Conservation (phyloP, 30 jellyfish, hydroid and myxozoan genomes). For the Cassiopea andromeda region DNA sequence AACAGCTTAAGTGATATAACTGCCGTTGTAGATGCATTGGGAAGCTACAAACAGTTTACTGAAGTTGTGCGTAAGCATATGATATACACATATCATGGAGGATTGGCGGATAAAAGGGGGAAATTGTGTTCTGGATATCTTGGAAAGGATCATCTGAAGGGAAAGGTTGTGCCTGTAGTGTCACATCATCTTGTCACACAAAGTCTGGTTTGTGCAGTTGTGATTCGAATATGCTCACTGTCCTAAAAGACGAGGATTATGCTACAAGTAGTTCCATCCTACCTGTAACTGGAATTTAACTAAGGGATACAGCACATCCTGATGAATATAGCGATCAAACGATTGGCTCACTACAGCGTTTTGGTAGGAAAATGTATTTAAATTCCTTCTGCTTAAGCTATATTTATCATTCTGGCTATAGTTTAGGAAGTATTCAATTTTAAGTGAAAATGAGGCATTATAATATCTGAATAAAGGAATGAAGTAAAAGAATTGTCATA, state of each 20-base stretch:
- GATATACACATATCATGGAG: background rate
- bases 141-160: constrained; percentile 62
- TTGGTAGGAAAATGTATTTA: constrained; percentile 5
- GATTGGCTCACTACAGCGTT: constrained; percentile 41
- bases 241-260: constrained; percentile 37
- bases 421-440: no score
- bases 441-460: no score
- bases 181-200: constrained; percentile 31
- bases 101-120: constrained; percentile 22
- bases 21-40: constrained; percentile 24
- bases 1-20: constrained; percentile 10
- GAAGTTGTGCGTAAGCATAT: constrained; percentile 11
- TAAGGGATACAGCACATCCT: constrained; percentile 33
- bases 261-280: constrained; percentile 12
- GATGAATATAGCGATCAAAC: constrained; percentile 29
- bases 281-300: constrained; percentile 52
- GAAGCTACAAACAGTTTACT: background rate
- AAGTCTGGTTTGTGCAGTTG: constrained; percentile 40
- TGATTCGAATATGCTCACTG: constrained; percentile 7
- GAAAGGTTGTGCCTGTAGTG: constrained; percentile 73
- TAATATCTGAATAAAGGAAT: no score
- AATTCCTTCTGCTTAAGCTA: no score
- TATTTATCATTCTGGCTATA: no score
- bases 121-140: background rate
- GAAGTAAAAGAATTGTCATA: no score